Evolutionary conservation across 2,888 invertebrate species (phyloP), one percentile per base, ranked within the genome.

Genomic region (Anoncus sp.): DNA sequence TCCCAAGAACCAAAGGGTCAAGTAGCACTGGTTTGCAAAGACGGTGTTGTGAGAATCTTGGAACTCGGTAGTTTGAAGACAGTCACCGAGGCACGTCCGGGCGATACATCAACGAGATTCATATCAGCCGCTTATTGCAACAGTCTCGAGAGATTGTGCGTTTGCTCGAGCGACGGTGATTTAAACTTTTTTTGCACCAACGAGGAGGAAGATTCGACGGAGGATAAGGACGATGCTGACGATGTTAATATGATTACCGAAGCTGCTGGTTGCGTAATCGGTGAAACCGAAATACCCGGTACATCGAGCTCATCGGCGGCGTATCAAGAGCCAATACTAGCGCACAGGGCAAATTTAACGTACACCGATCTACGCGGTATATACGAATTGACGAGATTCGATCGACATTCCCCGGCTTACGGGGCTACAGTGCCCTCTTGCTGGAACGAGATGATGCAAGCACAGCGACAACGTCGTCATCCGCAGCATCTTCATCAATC

Each of bases 401-500:
- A 97, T 86, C 93, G 94, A 79, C 90, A 94, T 72, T 93, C 93
- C 83, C 94, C 94, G 0, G 92, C 94, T 0, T 98, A 97, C 89
- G 95, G 96, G 66, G 97, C 97, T 0, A 97, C 97, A 16, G 97
- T 98, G 3, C 97, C 98, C 0, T 96, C 97, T 3, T 98, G 98
- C 91, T 98, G 98, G 98, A 96, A 96, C 82, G 98, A 98, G 90
- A 94, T 98, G 85, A 97, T 98, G 84, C 98, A 98, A 81, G 97
- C 97, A 5, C 97, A 98, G 88, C 94, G 97, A 74, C 97, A 98
- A 85, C 93, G 98, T 18, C 94, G 97, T 43, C 97, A 98, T 90
- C 97, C 98, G 1, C 97, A 97, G 87, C 95, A 95, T 88, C 91
- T 96, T 69, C 95, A 95, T 87, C 93, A 93, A 74, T 92, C 93